A percentile compares a stretch with the other conserved stretches of the same genome.
Evolutionary conservation across 2,113 vertebrate genomes (phyloP).

Genomic region (Gorsachius goisagi): DNA sequence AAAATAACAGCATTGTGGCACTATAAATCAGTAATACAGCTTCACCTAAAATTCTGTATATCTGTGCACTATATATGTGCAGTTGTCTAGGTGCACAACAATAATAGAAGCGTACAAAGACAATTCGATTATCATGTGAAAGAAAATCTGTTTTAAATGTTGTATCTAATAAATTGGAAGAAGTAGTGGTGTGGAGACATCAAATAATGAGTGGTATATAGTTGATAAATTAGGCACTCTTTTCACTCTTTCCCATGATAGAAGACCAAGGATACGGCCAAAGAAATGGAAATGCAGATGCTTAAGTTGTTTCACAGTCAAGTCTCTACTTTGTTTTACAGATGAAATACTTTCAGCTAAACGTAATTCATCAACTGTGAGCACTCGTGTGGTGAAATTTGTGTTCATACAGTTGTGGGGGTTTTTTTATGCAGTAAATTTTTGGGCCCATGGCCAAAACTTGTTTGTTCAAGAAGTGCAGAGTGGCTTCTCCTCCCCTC

Average conservation of each 20-base stretch:
- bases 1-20: background rate
- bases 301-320: background rate
- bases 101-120: background rate
- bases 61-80: background rate
- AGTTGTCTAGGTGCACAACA: background rate
- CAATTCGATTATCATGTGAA: background rate
- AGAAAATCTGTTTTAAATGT: background rate
- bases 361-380: background rate
- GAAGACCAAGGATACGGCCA: background rate
- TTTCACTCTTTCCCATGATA: background rate
- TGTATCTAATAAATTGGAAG: background rate
- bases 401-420: background rate
- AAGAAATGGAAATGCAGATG: slow-evolving; percentile 5
- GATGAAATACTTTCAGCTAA: slow-evolving; percentile 1
- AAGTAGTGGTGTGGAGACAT: background rate
- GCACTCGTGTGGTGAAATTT: background rate
- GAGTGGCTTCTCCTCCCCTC: background rate
- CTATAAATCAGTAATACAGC: background rate
- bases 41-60: background rate
- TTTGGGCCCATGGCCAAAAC: background rate
- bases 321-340: slow-evolving; percentile 27
- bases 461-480: background rate
- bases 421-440: background rate
- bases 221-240: background rate
- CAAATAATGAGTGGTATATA: background rate